A percentile compares a stretch with the other conserved stretches of the same genome.
Evolutionary conservation across 2,113 vertebrate species (phyloP).

Genomic region (Sterna hirundo): DNA sequence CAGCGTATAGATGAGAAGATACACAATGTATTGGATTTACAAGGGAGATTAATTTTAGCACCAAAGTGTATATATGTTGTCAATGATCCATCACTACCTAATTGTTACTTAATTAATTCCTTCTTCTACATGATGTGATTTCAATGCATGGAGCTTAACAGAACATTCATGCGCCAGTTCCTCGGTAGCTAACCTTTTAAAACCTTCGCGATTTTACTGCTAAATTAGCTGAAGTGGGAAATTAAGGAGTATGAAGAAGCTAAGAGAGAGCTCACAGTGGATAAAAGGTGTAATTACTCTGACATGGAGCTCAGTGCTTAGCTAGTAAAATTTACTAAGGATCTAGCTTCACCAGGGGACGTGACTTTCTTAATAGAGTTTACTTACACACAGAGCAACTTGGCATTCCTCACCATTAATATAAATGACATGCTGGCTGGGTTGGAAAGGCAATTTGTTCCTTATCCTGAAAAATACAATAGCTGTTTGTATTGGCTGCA

Average conservation of each 20-base stretch:
- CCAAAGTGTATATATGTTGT: conserved; percentile 46
- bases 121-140: conserved; percentile 55
- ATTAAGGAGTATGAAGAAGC: conserved; percentile 68
- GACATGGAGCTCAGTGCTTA: conserved; percentile 63
- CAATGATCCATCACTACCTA: conserved; percentile 67
- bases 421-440: conserved; percentile 65
- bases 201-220: conserved; percentile 64
- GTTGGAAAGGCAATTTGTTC: conserved; percentile 61
- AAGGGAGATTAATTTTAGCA: conserved; percentile 62
- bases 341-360: conserved; percentile 63
- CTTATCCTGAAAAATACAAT: conserved; percentile 35
- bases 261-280: conserved; percentile 56
- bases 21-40: conserved; percentile 20
- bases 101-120: conserved; percentile 69
- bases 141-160: conserved; percentile 36
- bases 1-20: not conserved
- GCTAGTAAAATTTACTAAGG: conserved; percentile 71
- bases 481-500: not conserved
- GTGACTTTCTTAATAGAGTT: conserved; percentile 71
- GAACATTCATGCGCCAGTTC: conserved; percentile 47
- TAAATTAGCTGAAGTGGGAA: conserved; percentile 75
- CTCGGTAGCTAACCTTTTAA: conserved; percentile 59
- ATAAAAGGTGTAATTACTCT: conserved; percentile 72
- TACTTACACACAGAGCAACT: conserved; percentile 69
- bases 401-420: conserved; percentile 62